Base-by-base conservation (phyloP, 1,140 invertebrate species). In the Druon quercuslanigerum region DNA sequence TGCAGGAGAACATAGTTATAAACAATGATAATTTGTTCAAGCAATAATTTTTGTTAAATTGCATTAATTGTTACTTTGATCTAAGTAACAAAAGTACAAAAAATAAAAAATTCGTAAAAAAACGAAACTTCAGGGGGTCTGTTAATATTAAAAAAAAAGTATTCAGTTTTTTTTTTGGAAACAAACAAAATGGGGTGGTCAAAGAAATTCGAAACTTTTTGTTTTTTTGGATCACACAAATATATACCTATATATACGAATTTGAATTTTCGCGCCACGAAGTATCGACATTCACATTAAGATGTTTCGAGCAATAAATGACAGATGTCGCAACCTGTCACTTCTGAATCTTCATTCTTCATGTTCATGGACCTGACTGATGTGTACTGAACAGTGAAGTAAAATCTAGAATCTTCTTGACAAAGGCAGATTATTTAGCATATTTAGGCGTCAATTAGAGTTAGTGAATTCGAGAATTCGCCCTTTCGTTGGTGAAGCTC, bases 261-360 rank as follows among this genome's bases (percentile, higher is more conserved):
- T 60, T 66, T 66, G 25, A 66, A 46, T 40, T 66, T 46, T 7
- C 60, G 25, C 60, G 60, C 60, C 20, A 66, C 13, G 4, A n/a
- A 66, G 60, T 66, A 66, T 66, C 60, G 60, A 66, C 33, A 33
- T 66, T 66, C n/a, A 40, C 33, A 66, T 66, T 66, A 66, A 40
- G 46, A 46, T 33, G 13, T 5, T 60, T 60, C 11, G 20, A 20
- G 11, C 14, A 5, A 14, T 60, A 33, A 60, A 9, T 20, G 20
- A 40, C n/a, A 66, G 60, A 66, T 66, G 60, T 66, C 60, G 25
- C 16, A 8, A 3, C 7, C 13, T 66, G 33, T 40, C 25, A 16
- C 8, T 66, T 66, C 60, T 66, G 9, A 40, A 66, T 66, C 16
- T 9, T 56, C 19, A n/a, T 8, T 66, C 16, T 9, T 56, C 19